Evolutionary conservation across 2,113 vertebrate species (phyloP).

Genomic region (Ochotona princeps): DNA sequence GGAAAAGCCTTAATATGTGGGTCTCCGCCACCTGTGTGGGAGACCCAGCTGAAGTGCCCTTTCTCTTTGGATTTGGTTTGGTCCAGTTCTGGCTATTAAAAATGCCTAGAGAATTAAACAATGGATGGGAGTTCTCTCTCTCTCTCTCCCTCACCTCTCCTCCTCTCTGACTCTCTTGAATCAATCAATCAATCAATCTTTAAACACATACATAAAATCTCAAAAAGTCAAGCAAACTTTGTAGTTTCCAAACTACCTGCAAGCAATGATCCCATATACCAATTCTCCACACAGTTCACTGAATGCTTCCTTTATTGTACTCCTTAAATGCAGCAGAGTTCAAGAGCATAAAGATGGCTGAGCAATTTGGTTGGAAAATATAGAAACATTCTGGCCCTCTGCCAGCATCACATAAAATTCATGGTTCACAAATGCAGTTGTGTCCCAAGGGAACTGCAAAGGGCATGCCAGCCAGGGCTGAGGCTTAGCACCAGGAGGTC

Average conservation of each 20-base stretch:
- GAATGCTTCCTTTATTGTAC: background rate
- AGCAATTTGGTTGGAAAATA: background rate
- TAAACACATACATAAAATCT: no score
- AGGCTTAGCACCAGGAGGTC: background rate
- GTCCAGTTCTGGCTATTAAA: no score
- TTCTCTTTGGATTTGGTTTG: no score
- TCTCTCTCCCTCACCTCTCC: no score
- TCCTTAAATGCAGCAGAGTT: background rate
- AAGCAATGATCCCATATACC: background rate
- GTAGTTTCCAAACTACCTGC: background rate
- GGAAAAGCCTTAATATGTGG: no score
- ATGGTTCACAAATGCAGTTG: constrained; percentile 30
- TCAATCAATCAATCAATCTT: no score
- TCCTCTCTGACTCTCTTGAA: no score
- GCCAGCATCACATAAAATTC: constrained; percentile 16
- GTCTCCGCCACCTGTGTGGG: no score
- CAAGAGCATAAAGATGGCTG: constrained; percentile 6
- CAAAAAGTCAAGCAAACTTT: background rate
- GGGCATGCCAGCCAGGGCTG: background rate
- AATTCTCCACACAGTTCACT: background rate
- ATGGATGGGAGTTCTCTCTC: no score
- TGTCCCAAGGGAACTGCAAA: background rate
- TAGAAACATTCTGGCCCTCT: constrained; percentile 36
- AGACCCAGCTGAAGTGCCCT: no score
- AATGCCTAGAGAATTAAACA: no score